Conservation (phyloP, 2,888 invertebrate genomes). For the Lithophane ornitopus region DNA sequence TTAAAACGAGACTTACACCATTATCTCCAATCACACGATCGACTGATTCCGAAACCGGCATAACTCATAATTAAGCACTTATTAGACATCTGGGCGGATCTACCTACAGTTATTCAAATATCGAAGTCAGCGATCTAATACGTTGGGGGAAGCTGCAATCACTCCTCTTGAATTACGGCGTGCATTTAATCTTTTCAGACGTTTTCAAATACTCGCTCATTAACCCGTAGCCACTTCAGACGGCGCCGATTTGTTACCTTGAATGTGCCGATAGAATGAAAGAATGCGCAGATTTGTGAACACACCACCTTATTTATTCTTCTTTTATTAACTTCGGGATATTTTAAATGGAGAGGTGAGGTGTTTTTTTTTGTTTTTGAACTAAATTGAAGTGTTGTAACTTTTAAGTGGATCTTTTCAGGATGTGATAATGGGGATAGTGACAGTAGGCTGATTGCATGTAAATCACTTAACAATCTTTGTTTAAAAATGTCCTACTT, state of each 20-base stretch:
- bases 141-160: slow-evolving; percentile 71
- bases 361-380: background rate
- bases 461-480: background rate
- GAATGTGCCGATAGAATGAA: slow-evolving; percentile 86
- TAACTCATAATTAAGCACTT: slow-evolving; percentile 62
- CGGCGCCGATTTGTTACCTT: slow-evolving; percentile 87
- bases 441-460: no score
- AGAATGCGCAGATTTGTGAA: slow-evolving; percentile 77
- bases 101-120: slow-evolving; percentile 69
- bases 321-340: slow-evolving; percentile 49
- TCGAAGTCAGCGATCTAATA: slow-evolving; percentile 73
- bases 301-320: slow-evolving; percentile 58
- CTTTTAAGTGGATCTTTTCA: background rate
- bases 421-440: no score
- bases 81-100: slow-evolving; percentile 48
- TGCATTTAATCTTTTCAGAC: slow-evolving; percentile 88
- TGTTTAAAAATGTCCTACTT: background rate
- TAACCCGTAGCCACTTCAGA: slow-evolving; percentile 88
- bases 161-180: slow-evolving; percentile 82
- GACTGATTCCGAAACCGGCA: slow-evolving; percentile 25
- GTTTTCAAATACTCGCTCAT: slow-evolving; percentile 88
- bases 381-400: background rate
- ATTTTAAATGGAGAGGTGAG: slow-evolving; percentile 23
- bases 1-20: slow-evolving; percentile 31
- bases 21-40: slow-evolving; percentile 38